These are phyloP conservation scores for Tethea ocularis DNA, from an alignment of 2,888 invertebrate species.

Conservation along the genomic window DNA sequence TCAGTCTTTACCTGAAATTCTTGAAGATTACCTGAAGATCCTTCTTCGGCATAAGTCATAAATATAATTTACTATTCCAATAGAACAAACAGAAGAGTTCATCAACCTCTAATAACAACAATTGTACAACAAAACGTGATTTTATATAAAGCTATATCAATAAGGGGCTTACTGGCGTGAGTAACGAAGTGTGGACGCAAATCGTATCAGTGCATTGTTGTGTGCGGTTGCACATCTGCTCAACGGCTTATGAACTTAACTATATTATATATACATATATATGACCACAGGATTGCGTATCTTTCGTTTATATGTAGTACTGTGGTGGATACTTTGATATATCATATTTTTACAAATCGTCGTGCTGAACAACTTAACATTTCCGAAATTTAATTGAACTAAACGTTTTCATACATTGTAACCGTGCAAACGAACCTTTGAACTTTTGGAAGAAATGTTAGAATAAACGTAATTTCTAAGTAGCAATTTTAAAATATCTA, in stretches of 20 bases:
- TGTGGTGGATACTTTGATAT: no score
- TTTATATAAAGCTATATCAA: conserved; percentile 37
- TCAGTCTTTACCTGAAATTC: no score
- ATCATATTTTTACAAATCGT: no score
- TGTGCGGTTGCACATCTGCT: conserved; percentile 64
- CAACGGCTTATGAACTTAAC: conserved; percentile 59
- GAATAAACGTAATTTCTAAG: no score
- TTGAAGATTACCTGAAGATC: not conserved
- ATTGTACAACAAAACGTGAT: conserved; percentile 22
- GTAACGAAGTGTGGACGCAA: conserved; percentile 69
- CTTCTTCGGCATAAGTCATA: not conserved
- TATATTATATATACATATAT: not conserved
- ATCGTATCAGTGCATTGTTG: conserved; percentile 65
- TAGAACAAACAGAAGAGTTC: not conserved
- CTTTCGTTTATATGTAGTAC: not conserved
- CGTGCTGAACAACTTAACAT: no score
- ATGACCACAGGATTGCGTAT: not conserved
- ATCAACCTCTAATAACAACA: not conserved
- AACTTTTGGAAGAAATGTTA: no score
- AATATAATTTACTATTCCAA: not conserved
- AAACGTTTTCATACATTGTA: no score
- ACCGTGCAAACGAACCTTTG: no score
- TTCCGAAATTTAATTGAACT: no score
- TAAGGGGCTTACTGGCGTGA: conserved; percentile 62
- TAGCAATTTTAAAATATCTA: no score